Evolutionary conservation across 1,140 invertebrate species (phyloP), one percentile per base, ranked within the genome.

Genomic region (Pseudoatta argentina): DNA sequence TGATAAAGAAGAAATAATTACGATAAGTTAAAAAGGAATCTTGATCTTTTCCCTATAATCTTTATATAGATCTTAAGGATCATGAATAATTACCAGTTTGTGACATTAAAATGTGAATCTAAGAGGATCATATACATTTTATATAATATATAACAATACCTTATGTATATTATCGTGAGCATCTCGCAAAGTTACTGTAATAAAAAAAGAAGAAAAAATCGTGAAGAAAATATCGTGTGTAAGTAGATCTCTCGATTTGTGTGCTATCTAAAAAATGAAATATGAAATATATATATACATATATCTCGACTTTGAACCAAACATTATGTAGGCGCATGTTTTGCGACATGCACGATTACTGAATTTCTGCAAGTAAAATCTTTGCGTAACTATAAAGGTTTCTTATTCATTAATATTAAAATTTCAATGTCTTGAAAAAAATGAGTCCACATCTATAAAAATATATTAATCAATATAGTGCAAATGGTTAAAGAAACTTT

Each of bases 161-260:
- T 78, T 53, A 78, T 55, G 7, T 77, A 78, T 44, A 85, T 85
- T 51, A 39, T 30, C 2, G 21, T 85, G 21, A 64, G 51, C 48
- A 48, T 48, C 12, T 12, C 67, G 21, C 27, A 51, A 53, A 48
- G 27, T 57, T 73, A 59, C 10, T 34, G 6, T 59, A 82, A 21
- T 63, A 77, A 67, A 87, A 59, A 27, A 66, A 48, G 72, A 76
- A 77, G 76, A 39, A 86, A 51, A 71, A 77, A 24, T n/a, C 39
- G 16, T n/a, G 66, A 59, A 44, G 51, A 67, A 78, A 64, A 63
- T 30, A 44, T 44, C 67, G 12, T 61, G 27, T 51, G 16, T 27
- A 55, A 39, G 2, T 44, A 27, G 24, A 78, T 66, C 24, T 16
- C 3, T 66, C 12, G 2, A 64, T 77, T 63, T 27, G 57, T 27